Evolutionary conservation across 35 echinoderm and acorn worm genomes (phyloP).

Genomic region (Stichopus chloronotus): DNA sequence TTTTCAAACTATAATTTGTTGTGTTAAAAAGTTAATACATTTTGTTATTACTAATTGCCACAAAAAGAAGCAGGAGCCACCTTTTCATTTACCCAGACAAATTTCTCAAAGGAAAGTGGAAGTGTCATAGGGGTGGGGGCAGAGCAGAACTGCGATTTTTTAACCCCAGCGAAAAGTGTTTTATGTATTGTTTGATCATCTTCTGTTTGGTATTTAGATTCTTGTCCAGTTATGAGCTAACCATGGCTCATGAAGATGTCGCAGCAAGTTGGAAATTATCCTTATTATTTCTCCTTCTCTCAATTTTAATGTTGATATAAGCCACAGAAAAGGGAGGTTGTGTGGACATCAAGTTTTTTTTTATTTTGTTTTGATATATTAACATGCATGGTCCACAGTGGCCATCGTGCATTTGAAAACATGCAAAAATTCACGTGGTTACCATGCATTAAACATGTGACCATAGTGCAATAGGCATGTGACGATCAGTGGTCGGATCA

Average conservation of each 20-base stretch:
- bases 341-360: background rate
- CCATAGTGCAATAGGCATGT: conserved; percentile 46
- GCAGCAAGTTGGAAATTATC: background rate
- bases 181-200: background rate
- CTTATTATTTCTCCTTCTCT: background rate
- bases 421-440: conserved; percentile 2
- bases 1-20: too few relatives aligned
- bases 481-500: conserved; percentile 12
- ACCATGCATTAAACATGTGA: conserved; percentile 34
- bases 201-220: background rate
- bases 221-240: background rate
- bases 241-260: background rate
- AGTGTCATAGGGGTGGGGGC: too few relatives aligned
- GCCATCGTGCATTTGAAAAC: background rate
- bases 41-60: background rate
- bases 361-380: too few relatives aligned
- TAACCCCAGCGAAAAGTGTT: too few relatives aligned
- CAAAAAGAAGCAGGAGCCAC: background rate
- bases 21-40: background rate
- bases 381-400: background rate
- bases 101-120: background rate
- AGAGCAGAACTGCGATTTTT: too few relatives aligned
- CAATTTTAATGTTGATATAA: background rate
- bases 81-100: background rate
- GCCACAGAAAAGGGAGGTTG: background rate